A percentile compares a stretch with the other conserved stretches of the same genome.
Conservation (phyloP, 2,797 vertebrate species). For the Sebastes wilsoni region DNA sequence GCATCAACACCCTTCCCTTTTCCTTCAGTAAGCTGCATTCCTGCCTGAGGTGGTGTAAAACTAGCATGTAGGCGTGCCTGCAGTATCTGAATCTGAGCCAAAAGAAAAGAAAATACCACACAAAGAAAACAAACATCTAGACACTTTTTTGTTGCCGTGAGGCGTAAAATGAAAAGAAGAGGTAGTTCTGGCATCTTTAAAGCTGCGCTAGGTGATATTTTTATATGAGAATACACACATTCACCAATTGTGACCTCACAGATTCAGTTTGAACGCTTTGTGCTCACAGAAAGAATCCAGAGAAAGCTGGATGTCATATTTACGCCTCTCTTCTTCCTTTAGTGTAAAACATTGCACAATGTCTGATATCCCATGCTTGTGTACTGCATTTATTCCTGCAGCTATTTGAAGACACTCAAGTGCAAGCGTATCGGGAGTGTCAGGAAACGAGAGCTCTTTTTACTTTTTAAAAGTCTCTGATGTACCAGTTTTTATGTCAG, state of each 20-base stretch:
- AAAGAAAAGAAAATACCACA: neutral
- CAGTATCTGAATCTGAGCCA: neutral
- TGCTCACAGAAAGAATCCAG: neutral
- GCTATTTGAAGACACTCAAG: neutral
- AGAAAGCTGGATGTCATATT: neutral
- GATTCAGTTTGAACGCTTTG: neutral
- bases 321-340: neutral
- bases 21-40: neutral
- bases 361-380: neutral
- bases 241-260: neutral
- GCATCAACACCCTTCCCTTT: neutral
- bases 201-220: neutral
- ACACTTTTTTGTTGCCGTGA: neutral
- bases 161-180: neutral
- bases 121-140: neutral
- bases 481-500: conserved; percentile 11
- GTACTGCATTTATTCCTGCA: neutral
- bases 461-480: conserved; percentile 3
- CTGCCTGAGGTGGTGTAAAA: neutral
- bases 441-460: neutral
- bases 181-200: neutral
- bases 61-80: neutral
- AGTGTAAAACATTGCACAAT: neutral
- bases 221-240: neutral
- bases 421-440: neutral